phyloP scores from a whole-genome alignment of 2,113 vertebrate species.

The Atherinomorus stipes region DNA sequence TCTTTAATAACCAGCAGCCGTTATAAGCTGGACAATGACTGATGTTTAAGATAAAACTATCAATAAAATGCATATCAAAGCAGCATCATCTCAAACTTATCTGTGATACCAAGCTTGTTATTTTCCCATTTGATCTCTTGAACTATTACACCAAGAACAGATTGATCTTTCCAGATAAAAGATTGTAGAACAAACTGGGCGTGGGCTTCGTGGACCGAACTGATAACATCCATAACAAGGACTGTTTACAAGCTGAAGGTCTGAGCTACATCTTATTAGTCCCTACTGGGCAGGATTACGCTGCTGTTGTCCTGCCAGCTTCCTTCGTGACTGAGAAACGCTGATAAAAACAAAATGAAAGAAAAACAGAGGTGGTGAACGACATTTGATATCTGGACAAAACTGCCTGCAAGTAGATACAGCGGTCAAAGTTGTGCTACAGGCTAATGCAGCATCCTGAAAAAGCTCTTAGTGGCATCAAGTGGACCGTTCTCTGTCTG shows the following conservation, averaged over 20 bases:
- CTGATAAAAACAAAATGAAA: slow-evolving; percentile 17
- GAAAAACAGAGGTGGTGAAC: slow-evolving; percentile 13
- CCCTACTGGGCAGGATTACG: slow-evolving; percentile 51
- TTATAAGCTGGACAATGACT: background rate
- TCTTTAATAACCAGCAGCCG: background rate
- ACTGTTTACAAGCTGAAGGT: slow-evolving; percentile 19
- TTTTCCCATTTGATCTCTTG: background rate
- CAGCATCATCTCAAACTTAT: background rate
- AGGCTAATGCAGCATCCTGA: too few species aligned
- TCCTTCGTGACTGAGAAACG: slow-evolving; percentile 35
- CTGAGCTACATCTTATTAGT: slow-evolving; percentile 36
- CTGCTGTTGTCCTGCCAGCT: slow-evolving; percentile 12
- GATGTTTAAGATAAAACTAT: background rate
- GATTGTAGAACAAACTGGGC: background rate
- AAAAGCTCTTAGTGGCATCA: too few species aligned
- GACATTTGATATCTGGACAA: background rate
- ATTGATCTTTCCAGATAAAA: background rate
- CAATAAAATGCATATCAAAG: background rate
- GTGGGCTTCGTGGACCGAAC: slow-evolving; percentile 3
- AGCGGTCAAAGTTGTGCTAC: too few species aligned
- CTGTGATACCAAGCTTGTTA: background rate
- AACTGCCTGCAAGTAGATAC: slow-evolving; percentile 14
- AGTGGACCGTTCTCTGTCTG: background rate
- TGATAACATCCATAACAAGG: slow-evolving; percentile 52
- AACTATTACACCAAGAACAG: background rate